Percentiles rank a stretch among this genome's conserved stretches.
Conservation (phyloP, 2,888 invertebrate species). For the Drosophila mimica region DNA sequence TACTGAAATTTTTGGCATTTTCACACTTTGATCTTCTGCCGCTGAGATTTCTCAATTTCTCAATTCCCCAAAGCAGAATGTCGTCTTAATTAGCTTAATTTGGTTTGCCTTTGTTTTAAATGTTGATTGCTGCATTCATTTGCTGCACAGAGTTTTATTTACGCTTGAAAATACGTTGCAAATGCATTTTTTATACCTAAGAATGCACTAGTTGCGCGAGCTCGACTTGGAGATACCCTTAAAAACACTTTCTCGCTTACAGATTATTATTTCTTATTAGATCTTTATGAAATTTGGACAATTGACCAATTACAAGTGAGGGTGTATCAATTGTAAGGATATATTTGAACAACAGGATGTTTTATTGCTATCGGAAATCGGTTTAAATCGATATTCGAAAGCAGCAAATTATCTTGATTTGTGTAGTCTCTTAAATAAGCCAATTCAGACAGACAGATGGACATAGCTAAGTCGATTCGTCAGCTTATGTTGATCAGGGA, state of each 20-base stretch:
- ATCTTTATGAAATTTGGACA: not conserved
- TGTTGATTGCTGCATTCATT: not conserved
- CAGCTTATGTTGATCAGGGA: not conserved
- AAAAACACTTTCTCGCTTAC: not conserved
- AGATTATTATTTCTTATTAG: not conserved
- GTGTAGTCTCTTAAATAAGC: too few relatives aligned
- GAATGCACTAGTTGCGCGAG: not conserved
- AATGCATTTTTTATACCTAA: not conserved
- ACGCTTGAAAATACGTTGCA: not conserved
- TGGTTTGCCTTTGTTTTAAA: slow-evolving; percentile 1
- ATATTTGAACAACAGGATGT: not conserved
- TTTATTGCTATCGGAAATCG: not conserved
- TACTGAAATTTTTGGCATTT: slow-evolving; percentile 26
- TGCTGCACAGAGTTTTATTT: not conserved
- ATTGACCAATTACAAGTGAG: too few relatives aligned
- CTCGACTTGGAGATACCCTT: not conserved
- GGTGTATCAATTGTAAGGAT: not conserved
- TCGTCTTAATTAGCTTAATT: slow-evolving; percentile 6
- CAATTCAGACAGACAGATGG: not conserved
- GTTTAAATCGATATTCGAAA: not conserved
- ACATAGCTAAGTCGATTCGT: not conserved
- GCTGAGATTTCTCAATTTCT: not conserved
- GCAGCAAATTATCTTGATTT: too few relatives aligned
- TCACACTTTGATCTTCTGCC: slow-evolving; percentile 43
- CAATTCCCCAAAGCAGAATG: not conserved